Conservation (phyloP, 2,113 vertebrate genomes). For the Menidia beryllina region DNA sequence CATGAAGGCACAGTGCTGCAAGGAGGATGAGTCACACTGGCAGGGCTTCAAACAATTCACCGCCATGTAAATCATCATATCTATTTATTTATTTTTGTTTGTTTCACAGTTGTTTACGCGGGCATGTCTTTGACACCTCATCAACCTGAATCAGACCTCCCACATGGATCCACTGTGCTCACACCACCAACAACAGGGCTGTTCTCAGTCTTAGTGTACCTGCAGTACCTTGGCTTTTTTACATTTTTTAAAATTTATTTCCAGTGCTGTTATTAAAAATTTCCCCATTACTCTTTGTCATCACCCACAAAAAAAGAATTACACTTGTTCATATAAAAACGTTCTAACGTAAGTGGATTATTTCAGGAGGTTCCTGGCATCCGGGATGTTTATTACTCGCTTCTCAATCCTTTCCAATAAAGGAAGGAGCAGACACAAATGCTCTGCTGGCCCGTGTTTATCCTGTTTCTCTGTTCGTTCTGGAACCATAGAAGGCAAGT, state of each 20-base stretch:
- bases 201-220: slow-evolving; percentile 52
- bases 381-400: slow-evolving; percentile 35
- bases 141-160: slow-evolving; percentile 40
- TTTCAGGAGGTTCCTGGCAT: slow-evolving; percentile 36
- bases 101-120: slow-evolving; percentile 20
- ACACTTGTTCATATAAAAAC: slow-evolving; percentile 47
- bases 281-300: slow-evolving; percentile 28
- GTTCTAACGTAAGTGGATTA: slow-evolving; percentile 27
- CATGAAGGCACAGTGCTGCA: slow-evolving; percentile 17
- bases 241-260: too few species aligned
- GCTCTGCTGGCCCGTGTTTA: slow-evolving; percentile 26
- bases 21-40: background rate
- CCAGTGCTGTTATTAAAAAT: slow-evolving; percentile 26
- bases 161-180: slow-evolving; percentile 58
- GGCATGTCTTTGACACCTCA: slow-evolving; percentile 40
- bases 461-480: slow-evolving; percentile 29
- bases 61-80: slow-evolving; percentile 15
- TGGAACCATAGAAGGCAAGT: slow-evolving; percentile 42
- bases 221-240: slow-evolving; percentile 40
- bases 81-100: slow-evolving; percentile 31
- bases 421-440: slow-evolving; percentile 39
- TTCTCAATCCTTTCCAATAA: slow-evolving; percentile 59
- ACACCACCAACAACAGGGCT: slow-evolving; percentile 46
- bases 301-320: slow-evolving; percentile 29
- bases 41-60: slow-evolving; percentile 4